phyloP scores from a whole-genome alignment of 2,113 vertebrate species.

The Muscicapa adusta region DNA sequence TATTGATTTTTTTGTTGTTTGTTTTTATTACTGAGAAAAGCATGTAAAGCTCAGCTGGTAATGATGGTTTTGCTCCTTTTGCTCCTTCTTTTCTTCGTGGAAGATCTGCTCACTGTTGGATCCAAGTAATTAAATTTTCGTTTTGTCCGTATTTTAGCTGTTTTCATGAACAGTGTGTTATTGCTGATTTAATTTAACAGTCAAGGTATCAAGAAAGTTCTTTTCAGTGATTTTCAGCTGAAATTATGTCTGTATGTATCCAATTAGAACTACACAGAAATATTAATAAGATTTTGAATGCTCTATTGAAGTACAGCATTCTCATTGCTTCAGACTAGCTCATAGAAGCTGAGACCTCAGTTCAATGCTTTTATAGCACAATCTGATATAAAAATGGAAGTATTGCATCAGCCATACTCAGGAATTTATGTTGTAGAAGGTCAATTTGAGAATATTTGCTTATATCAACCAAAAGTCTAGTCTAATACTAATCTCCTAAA shows the following conservation, averaged over 20 bases:
- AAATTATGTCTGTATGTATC: neutral
- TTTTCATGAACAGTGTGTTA: constrained; percentile 5
- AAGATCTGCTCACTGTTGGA: constrained; percentile 21
- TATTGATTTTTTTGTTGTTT: constrained; percentile 7
- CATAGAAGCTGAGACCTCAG: neutral
- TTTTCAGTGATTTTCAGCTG: neutral
- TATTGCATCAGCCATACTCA: neutral
- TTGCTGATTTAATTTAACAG: constrained; percentile 37
- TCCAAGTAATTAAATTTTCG: constrained; percentile 24
- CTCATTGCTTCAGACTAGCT: neutral
- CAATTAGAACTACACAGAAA: constrained; percentile 33
- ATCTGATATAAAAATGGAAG: constrained; percentile 14
- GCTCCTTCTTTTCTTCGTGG: neutral
- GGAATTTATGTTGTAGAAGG: neutral
- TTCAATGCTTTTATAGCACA: neutral
- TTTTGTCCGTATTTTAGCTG: neutral
- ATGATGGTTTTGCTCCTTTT: neutral
- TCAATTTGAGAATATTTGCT: constrained; percentile 6
- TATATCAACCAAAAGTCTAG: neutral
- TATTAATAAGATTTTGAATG: neutral
- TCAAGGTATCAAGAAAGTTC: neutral
- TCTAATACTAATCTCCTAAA: neutral
- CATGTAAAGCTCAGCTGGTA: neutral
- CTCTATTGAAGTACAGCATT: neutral
- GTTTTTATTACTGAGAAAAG: constrained; percentile 1